Evolutionary conservation across 1,140 invertebrate genomes (phyloP).

Genomic region (Zelostemma sp.): DNA sequence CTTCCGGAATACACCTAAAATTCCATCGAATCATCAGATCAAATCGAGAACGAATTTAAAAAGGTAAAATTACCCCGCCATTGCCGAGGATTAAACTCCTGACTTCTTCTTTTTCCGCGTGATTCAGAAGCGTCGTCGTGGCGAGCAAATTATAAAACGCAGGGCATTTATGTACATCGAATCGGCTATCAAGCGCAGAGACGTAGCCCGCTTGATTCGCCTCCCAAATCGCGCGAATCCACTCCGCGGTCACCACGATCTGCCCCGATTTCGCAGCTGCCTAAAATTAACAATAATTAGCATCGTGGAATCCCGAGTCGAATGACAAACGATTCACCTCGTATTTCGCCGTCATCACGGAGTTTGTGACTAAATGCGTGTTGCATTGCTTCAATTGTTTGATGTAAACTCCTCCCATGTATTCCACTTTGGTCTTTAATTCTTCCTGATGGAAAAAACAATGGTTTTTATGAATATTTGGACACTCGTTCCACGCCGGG

Average conservation of each 20-base stretch:
- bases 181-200: slow-evolving; percentile 74
- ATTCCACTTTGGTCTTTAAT: slow-evolving; percentile 78
- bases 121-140: slow-evolving; percentile 81
- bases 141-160: slow-evolving; percentile 84
- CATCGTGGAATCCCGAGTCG: not conserved
- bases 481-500: too few species aligned
- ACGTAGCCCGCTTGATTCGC: slow-evolving; percentile 75
- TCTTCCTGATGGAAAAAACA: slow-evolving; percentile 69
- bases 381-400: slow-evolving; percentile 78
- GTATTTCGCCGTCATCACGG: slow-evolving; percentile 81
- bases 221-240: slow-evolving; percentile 86
- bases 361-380: slow-evolving; percentile 87
- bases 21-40: too few species aligned
- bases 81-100: slow-evolving; percentile 79
- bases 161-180: slow-evolving; percentile 79
- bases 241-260: slow-evolving; percentile 82
- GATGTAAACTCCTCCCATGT: slow-evolving; percentile 87
- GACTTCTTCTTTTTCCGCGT: slow-evolving; percentile 77
- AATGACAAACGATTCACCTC: slow-evolving; percentile 65
- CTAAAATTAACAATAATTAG: slow-evolving; percentile 56
- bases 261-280: slow-evolving; percentile 80
- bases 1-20: not conserved
- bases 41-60: too few species aligned
- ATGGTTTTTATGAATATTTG: slow-evolving; percentile 1
- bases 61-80: slow-evolving; percentile 79